A percentile compares a stretch with the other conserved stretches of the same genome.
phyloP scores from a whole-genome alignment of 2,113 vertebrate species.

The Trochalopteron elliotii region DNA sequence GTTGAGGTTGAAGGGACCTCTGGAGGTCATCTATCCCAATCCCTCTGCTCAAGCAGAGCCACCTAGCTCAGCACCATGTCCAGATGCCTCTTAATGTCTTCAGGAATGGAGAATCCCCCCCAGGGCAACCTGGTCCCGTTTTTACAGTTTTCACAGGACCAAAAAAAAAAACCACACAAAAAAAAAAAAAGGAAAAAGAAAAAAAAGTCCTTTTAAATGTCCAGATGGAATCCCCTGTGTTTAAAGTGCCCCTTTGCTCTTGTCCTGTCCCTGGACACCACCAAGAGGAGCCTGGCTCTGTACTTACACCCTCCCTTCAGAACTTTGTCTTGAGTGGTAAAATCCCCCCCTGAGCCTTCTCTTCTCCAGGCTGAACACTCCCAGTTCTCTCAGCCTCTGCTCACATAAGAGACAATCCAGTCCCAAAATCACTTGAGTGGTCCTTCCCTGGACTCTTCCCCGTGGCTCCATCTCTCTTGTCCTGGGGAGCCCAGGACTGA shows the following conservation, averaged over 20 bases:
- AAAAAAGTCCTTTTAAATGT: neutral
- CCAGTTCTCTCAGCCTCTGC: neutral
- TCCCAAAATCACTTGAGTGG: neutral
- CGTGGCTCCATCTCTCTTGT: neutral
- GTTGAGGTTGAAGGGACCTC: slow-evolving; percentile 27
- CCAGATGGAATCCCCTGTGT: neutral
- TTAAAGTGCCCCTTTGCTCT: neutral
- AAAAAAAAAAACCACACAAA: neutral
- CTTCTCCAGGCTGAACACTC: neutral
- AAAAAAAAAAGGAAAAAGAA: fast-evolving
- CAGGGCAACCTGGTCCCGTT: neutral
- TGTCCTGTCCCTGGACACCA: neutral
- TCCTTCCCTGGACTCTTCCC: neutral
- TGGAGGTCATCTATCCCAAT: neutral
- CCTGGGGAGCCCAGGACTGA: neutral
- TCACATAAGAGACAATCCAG: neutral
- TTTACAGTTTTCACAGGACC: neutral
- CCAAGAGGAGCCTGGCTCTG: neutral
- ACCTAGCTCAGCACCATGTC: neutral
- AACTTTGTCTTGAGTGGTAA: neutral
- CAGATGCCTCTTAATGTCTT: slow-evolving; percentile 19
- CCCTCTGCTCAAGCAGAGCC: neutral
- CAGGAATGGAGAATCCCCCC: neutral
- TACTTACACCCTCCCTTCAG: neutral
- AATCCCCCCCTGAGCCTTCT: neutral